Evolutionary conservation across 1,140 invertebrate genomes (phyloP).

Genomic region (Pseudomyrmex pallidus): DNA sequence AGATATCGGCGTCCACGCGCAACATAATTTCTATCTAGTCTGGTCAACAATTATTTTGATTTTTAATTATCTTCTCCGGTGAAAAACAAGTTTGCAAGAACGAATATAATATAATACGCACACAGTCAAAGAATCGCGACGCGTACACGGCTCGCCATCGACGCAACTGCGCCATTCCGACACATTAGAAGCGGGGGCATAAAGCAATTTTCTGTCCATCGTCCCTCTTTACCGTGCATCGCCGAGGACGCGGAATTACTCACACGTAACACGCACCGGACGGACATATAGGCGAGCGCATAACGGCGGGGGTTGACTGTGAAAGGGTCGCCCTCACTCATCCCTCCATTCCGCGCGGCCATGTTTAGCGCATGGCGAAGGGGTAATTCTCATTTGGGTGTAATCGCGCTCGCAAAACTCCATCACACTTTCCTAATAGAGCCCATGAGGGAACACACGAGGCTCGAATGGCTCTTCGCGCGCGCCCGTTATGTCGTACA

Average conservation of each 20-base stretch:
- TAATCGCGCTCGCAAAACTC: constrained; percentile 86
- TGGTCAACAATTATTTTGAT: neutral
- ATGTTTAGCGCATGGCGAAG: constrained; percentile 70
- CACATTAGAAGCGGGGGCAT: constrained; percentile 64
- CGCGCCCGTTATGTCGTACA: constrained; percentile 73
- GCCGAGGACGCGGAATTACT: constrained; percentile 65
- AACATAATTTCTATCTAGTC: neutral
- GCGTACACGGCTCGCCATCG: constrained; percentile 24
- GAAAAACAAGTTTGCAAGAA: neutral
- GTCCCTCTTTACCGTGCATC: constrained; percentile 70
- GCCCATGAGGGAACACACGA: constrained; percentile 73
- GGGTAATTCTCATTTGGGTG: constrained; percentile 85
- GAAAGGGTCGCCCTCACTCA: constrained; percentile 69
- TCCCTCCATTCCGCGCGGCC: constrained; percentile 63
- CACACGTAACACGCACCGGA: constrained; percentile 65
- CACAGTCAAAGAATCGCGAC: constrained; percentile 30
- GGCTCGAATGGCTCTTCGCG: constrained; percentile 72
- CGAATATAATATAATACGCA: neutral
- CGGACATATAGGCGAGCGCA: constrained; percentile 61
- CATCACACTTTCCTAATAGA: constrained; percentile 86
- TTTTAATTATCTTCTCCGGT: neutral
- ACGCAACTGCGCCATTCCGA: constrained; percentile 52
- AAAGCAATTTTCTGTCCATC: constrained; percentile 75
- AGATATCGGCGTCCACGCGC: neutral
- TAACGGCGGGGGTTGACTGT: constrained; percentile 55